A percentile compares a stretch with the other conserved stretches of the same genome.
These are phyloP conservation scores for Lagopus muta DNA, from an alignment of 2,113 vertebrate species.

Conservation along the genomic window DNA sequence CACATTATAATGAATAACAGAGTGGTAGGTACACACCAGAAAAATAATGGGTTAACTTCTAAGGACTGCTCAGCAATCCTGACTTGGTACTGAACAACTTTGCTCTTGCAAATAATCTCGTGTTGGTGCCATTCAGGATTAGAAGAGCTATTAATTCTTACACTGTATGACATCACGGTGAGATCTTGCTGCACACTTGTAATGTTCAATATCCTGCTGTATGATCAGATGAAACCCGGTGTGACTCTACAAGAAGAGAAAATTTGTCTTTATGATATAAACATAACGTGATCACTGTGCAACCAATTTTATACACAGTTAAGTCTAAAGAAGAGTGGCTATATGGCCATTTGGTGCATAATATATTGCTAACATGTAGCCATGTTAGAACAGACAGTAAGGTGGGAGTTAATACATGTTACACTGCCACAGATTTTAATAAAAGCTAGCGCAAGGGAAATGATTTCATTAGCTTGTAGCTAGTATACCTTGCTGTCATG, in stretches of 20 bases:
- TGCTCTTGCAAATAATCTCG: not conserved
- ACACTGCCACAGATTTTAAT: not conserved
- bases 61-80: not conserved
- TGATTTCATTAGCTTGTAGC: not conserved
- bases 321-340: not conserved
- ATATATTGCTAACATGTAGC: not conserved
- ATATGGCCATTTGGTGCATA: not conserved
- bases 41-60: not conserved
- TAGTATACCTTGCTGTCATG: not conserved
- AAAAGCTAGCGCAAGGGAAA: constrained; percentile 7
- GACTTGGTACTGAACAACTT: not conserved
- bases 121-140: not conserved
- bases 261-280: constrained; percentile 24
- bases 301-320: constrained; percentile 1
- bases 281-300: not conserved
- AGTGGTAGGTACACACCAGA: not conserved
- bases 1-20: not conserved
- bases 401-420: not conserved
- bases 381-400: not conserved
- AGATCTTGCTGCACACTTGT: not conserved
- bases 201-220: not conserved
- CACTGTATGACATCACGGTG: not conserved
- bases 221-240: not conserved
- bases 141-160: constrained; percentile 8
- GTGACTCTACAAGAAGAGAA: not conserved